Evolutionary conservation across 2,888 invertebrate species (phyloP).

Genomic region (Bibio marci): DNA sequence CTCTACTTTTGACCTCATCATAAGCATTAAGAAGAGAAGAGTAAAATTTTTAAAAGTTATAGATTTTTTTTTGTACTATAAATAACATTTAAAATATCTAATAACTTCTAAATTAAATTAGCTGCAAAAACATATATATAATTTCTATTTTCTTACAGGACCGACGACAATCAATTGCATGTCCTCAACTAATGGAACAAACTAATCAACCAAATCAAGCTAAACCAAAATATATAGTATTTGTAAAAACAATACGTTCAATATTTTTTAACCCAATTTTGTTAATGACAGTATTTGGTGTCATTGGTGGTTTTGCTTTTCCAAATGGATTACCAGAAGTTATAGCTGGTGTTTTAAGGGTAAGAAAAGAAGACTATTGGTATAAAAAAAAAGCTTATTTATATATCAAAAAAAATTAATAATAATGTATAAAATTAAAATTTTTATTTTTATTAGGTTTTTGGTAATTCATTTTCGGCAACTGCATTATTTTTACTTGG

Average conservation of each 20-base stretch:
- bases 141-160: neutral
- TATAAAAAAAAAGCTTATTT: neutral
- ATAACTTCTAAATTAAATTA: too few relatives aligned
- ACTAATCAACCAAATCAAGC: conserved; percentile 15
- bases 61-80: too few relatives aligned
- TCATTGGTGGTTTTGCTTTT: conserved; percentile 67
- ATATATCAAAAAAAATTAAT: neutral
- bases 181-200: conserved; percentile 1
- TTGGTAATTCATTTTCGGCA: conserved; percentile 81
- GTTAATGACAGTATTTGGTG: conserved; percentile 83
- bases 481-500: conserved; percentile 82
- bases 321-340: conserved; percentile 59
- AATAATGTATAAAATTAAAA: conserved; percentile 4
- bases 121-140: too few relatives aligned
- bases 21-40: too few relatives aligned
- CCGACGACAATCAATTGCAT: neutral
- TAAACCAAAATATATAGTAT: conserved; percentile 18
- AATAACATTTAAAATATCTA: too few relatives aligned
- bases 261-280: conserved; percentile 78
- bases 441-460: conserved; percentile 32
- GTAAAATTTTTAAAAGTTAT: too few relatives aligned
- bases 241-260: conserved; percentile 40
- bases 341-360: conserved; percentile 52
- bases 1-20: neutral
- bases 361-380: conserved; percentile 29